Percentiles rank a stretch among this genome's conserved stretches.
These are phyloP conservation scores for Microctenopoma stevenorrisi DNA, from an alignment of 2,797 vertebrate species.

Conservation along the genomic window DNA sequence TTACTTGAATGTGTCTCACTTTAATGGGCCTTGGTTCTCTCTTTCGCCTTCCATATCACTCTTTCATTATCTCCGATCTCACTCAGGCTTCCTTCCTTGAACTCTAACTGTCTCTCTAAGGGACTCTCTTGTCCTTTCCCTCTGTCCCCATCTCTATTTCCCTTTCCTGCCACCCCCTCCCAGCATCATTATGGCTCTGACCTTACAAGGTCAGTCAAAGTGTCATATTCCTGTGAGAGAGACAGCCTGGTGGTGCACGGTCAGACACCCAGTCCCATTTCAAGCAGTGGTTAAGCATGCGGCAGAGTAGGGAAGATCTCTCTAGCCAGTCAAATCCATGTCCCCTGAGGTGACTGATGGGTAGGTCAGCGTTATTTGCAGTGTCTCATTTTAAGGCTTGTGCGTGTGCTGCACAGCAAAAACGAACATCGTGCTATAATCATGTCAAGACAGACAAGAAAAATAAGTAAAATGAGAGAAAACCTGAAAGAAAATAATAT, in stretches of 20 bases:
- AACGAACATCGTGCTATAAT: conserved; percentile 8
- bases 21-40: conserved; percentile 33
- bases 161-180: conserved; percentile 62
- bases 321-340: conserved; percentile 39
- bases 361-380: conserved; percentile 33
- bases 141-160: conserved; percentile 58
- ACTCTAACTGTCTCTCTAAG: conserved; percentile 63
- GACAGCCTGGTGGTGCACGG: conserved; percentile 47
- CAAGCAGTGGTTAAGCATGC: conserved; percentile 50
- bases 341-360: conserved; percentile 36
- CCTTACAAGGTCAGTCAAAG: conserved; percentile 58
- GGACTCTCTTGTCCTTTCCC: conserved; percentile 56
- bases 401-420: background rate
- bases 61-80: conserved; percentile 57
- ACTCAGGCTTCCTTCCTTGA: conserved; percentile 66
- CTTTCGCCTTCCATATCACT: conserved; percentile 32
- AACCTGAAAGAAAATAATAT: conserved; percentile 33
- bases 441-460: conserved; percentile 11
- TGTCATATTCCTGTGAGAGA: conserved; percentile 60
- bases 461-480: conserved; percentile 27
- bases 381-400: conserved; percentile 6
- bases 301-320: conserved; percentile 12
- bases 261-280: conserved; percentile 42
- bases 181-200: conserved; percentile 64
- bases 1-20: conserved; percentile 48